Evolutionary conservation across 2,113 vertebrate species (phyloP), one percentile per base, ranked within the genome.

Genomic region (Lampris incognitus): DNA sequence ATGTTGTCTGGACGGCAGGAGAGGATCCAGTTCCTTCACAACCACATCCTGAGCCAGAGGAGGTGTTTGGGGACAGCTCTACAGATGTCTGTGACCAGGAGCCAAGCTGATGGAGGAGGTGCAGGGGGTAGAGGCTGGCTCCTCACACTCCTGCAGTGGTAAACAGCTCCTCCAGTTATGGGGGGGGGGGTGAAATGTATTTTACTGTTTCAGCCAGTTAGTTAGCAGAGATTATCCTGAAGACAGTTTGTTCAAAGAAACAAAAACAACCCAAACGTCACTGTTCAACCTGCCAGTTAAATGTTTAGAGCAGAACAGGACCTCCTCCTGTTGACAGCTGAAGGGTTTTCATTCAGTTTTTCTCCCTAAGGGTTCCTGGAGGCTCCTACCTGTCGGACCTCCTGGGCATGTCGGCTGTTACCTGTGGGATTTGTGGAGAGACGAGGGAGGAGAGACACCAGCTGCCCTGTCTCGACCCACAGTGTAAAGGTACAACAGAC

Each of bases 361-460:
- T 61, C 24, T 38, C 69, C 51, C 37, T 60, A 50, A 94, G 93
- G 61, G 13, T 91, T 5, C 89, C 90, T 49, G 38, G 36, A 6
- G 87, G 92, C 1, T 51, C 2, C 42, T 73, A 68, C 50, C 73
- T 96, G 5, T 66, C 84, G 7, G 69, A 72, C 36, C 44, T 76
- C 9, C 49, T 94, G 6, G 79, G 88, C 10, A 9, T 66, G 2
- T 67, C 56, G 13, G 69, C 82, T 4, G n/a, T 77, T 13, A 76
- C 68, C 38, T 98, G 97, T 83, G 57, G 96, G 89, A 86, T 86
- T 49, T 98, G 97, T 1, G 93, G 93, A 0, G 63, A 39, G 11
- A 39, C 1, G 0, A 40, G 89, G 39, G 76, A 77, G 0, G 4
- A 66, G 3, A 0, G 65, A 84, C 0, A 68, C 71, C 9, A 85